These are phyloP conservation scores for Brienomyrus brachyistius DNA, from an alignment of 2,113 vertebrate species.

Conservation along the genomic window DNA sequence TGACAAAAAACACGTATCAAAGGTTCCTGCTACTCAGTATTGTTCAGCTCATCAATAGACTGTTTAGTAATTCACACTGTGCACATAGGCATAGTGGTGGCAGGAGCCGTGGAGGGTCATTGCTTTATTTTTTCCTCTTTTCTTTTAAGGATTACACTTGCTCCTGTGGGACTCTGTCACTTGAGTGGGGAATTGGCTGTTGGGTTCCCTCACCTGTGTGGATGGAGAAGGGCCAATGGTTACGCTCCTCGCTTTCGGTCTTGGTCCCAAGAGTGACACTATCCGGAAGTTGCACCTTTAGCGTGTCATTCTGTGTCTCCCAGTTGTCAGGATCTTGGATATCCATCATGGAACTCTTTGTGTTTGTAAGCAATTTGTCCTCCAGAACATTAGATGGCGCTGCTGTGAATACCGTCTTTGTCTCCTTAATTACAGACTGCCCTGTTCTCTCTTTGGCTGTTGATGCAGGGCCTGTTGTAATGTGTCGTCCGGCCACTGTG, in stretches of 20 bases:
- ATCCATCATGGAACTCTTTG: conserved; percentile 32
- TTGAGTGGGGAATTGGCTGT: background rate
- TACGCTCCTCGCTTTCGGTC: conserved; percentile 37
- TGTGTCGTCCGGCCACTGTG: conserved; percentile 40
- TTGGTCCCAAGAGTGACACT: conserved; percentile 54
- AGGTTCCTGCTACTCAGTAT: background rate
- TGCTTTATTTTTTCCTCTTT: background rate
- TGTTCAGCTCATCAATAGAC: background rate
- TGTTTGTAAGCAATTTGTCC: conserved; percentile 28
- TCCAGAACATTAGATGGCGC: conserved; percentile 37
- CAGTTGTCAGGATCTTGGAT: conserved; percentile 57
- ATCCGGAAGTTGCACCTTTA: conserved; percentile 66
- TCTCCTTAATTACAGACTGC: conserved; percentile 24
- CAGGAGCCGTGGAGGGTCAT: background rate
- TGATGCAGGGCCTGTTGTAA: conserved; percentile 51
- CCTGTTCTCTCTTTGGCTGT: conserved; percentile 64
- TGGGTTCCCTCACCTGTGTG: conserved; percentile 72
- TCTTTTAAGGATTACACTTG: background rate
- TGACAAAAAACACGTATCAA: background rate
- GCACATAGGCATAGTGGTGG: background rate
- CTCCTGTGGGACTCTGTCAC: background rate
- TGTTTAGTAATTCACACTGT: background rate
- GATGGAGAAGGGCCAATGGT: conserved; percentile 76
- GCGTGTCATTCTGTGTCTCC: conserved; percentile 59
- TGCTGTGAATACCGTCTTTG: conserved; percentile 40